phyloP scores from a whole-genome alignment of 1,140 invertebrate species.

The Calycopis cecrops region DNA sequence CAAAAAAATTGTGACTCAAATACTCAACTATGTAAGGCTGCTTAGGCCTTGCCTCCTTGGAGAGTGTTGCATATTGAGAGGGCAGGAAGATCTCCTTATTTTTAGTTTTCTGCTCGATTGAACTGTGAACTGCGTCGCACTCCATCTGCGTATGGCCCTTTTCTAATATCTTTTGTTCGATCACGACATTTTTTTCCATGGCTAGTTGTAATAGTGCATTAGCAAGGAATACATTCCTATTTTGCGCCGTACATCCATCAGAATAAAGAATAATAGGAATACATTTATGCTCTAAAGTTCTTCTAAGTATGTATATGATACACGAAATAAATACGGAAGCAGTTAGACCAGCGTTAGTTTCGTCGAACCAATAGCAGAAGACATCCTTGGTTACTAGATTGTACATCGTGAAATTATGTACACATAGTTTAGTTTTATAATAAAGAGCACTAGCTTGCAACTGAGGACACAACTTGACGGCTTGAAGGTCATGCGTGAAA shows the following conservation, averaged over 20 bases:
- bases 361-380: background rate
- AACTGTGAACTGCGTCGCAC: too few relatives aligned
- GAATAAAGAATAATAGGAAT: background rate
- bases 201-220: background rate
- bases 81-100: too few relatives aligned
- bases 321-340: background rate
- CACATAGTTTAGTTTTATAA: conserved; percentile 8
- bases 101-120: too few relatives aligned
- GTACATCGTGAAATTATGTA: background rate
- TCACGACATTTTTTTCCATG: background rate
- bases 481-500: background rate
- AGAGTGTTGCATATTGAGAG: too few relatives aligned
- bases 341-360: background rate
- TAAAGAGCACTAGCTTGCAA: background rate
- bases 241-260: background rate
- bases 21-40: too few relatives aligned
- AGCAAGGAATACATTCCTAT: background rate
- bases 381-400: background rate
- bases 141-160: conserved; percentile 8
- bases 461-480: background rate
- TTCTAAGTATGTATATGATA: background rate
- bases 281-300: background rate
- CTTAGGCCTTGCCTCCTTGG: too few relatives aligned
- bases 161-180: background rate
- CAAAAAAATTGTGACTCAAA: too few relatives aligned